Percentiles rank a stretch among this genome's conserved stretches.
Evolutionary conservation across 2,888 invertebrate species (phyloP).

Genomic region (Sinelater perroti): DNA sequence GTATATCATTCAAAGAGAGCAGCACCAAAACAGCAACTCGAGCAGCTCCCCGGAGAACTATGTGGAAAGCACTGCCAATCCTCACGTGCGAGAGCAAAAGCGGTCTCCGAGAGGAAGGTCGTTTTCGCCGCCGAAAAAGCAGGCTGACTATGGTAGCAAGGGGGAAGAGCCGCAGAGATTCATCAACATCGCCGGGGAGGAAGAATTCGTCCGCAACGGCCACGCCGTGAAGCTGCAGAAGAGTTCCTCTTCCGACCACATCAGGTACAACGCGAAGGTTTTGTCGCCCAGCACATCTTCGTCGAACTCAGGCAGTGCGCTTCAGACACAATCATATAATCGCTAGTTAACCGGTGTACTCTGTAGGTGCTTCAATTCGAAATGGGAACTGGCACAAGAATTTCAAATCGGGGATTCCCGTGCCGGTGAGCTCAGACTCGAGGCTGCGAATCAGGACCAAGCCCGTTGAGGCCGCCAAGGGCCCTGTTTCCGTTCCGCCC

Average conservation of each 20-base stretch:
- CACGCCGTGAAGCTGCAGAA: conserved; percentile 47
- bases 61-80: conserved; percentile 31
- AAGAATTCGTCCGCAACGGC: conserved; percentile 28
- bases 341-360: conserved; percentile 8
- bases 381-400: conserved; percentile 43
- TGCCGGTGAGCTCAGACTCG: conserved; percentile 52
- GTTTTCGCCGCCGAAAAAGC: conserved; percentile 53
- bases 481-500: conserved; percentile 29
- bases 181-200: conserved; percentile 23
- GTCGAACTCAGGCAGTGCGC: conserved; percentile 39
- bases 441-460: conserved; percentile 43
- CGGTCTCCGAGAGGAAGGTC: conserved; percentile 52
- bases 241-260: conserved; percentile 58
- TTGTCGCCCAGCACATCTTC: conserved; percentile 45
- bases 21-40: conserved; percentile 33
- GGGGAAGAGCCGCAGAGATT: conserved; percentile 24
- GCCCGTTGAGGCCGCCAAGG: conserved; percentile 21
- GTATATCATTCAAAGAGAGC: conserved; percentile 53
- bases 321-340: background rate
- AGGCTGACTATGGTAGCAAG: conserved; percentile 11
- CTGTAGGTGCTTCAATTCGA: conserved; percentile 21
- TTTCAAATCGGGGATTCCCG: conserved; percentile 57
- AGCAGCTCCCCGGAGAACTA: conserved; percentile 27
- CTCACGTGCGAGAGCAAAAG: conserved; percentile 24
- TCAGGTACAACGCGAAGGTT: conserved; percentile 30